These are phyloP conservation scores for Drosophila trapezifrons DNA, from an alignment of 1,140 invertebrate genomes.

Conservation along the genomic window DNA sequence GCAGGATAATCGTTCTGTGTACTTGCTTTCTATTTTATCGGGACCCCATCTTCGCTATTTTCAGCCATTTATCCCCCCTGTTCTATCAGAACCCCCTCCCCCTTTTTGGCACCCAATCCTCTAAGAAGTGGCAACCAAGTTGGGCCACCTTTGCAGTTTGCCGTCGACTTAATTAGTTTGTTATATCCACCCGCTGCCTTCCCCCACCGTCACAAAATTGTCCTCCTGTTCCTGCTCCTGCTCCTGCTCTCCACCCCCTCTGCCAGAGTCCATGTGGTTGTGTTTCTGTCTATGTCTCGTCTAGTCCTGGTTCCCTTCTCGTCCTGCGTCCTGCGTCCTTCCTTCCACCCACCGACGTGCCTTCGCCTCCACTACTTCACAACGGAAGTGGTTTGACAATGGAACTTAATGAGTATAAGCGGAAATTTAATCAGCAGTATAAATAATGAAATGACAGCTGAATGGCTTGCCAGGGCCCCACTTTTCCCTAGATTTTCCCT, in stretches of 20 bases:
- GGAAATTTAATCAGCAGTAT: slow-evolving; percentile 83
- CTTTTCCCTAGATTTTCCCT: slow-evolving; percentile 8
- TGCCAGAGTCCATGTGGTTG: slow-evolving; percentile 44
- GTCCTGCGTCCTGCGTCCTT: background rate
- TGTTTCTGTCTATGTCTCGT: slow-evolving; percentile 52
- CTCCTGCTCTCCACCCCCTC: no score
- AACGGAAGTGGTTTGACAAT: slow-evolving; percentile 78
- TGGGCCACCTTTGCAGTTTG: slow-evolving; percentile 53
- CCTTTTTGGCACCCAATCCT: slow-evolving; percentile 4
- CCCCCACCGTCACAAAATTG: background rate
- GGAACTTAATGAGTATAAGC: slow-evolving; percentile 82
- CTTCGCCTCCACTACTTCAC: slow-evolving; percentile 18
- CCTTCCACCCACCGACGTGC: no score
- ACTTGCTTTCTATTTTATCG: slow-evolving; percentile 1
- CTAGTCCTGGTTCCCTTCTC: slow-evolving; percentile 32
- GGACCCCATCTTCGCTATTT: no score
- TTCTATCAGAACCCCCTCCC: background rate
- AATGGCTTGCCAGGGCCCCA: slow-evolving; percentile 49
- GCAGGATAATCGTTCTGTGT: no score
- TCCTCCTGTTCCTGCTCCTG: no score
- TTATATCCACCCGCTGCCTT: slow-evolving; percentile 56
- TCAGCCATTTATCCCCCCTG: no score
- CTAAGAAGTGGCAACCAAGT: slow-evolving; percentile 48
- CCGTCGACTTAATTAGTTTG: slow-evolving; percentile 79
- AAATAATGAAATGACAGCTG: slow-evolving; percentile 81